A percentile compares a stretch with the other conserved stretches of the same genome.
Evolutionary conservation across 2,888 invertebrate genomes (phyloP).

Genomic region (Apamea monoglypha): DNA sequence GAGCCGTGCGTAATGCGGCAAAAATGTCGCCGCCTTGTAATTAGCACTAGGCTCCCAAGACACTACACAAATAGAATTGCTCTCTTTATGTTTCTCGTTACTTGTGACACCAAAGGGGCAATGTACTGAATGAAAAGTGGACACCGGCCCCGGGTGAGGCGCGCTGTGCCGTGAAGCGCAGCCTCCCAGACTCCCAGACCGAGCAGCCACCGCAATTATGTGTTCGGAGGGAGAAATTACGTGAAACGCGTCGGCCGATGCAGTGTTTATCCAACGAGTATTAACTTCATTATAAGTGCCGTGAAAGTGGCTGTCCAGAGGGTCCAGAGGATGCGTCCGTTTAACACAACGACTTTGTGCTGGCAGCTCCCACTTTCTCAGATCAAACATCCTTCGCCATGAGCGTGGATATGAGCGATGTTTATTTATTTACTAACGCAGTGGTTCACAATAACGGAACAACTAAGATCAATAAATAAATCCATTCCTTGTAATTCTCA

Average conservation of each 20-base stretch:
- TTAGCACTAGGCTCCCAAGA: constrained; percentile 79
- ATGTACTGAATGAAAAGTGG: constrained; percentile 70
- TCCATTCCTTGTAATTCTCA: constrained; percentile 89
- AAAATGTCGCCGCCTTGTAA: constrained; percentile 80
- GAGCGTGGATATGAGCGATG: constrained; percentile 70
- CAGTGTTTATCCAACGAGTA: constrained; percentile 63
- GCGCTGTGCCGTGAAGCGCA: constrained; percentile 40
- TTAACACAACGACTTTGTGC: constrained; percentile 72
- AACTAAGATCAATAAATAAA: constrained; percentile 88
- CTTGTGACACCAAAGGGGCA: constrained; percentile 72
- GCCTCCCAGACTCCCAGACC: constrained; percentile 20
- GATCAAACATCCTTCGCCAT: constrained; percentile 71
- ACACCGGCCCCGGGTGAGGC: constrained; percentile 40
- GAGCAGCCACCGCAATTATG: constrained; percentile 49
- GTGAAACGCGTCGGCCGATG: constrained; percentile 49
- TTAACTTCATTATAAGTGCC: constrained; percentile 53
- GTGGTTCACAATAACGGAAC: constrained; percentile 85
- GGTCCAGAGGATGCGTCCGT: constrained; percentile 74
- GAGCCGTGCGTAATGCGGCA: constrained; percentile 75
- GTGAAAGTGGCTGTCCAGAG: constrained; percentile 67
- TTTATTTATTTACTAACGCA: constrained; percentile 82
- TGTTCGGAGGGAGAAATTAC: constrained; percentile 49
- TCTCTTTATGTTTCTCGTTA: constrained; percentile 75
- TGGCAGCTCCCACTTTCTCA: constrained; percentile 68
- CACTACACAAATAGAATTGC: constrained; percentile 79